Evolutionary conservation across 2,113 vertebrate genomes (phyloP), one percentile per base, ranked within the genome.

Genomic region (Thunnus maccoyii): DNA sequence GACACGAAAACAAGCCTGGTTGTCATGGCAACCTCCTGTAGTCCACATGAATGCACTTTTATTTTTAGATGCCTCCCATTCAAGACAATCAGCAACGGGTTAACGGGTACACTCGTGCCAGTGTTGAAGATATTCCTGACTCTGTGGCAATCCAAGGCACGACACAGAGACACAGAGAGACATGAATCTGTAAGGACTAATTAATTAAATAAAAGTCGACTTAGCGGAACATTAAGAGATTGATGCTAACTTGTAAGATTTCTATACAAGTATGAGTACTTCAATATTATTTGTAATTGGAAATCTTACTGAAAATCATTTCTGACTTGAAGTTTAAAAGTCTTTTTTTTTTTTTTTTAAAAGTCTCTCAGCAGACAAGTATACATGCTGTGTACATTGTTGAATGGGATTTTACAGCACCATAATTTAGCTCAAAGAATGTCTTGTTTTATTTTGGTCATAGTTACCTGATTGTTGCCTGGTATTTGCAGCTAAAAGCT

Each of bases 1-100:
- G 78, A 87, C 93, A 94, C 67, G 79, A 94, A 93, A 94, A 95
- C 94, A 94, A 93, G 88, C 85, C 80, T 8, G 76, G 93, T 95
- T 91, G 90, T 88, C 90, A 91, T 93, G 89, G 93, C 89, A 94
- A 95, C 94, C 78, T 68, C 67, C 82, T 89, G 86, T 90, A 91
- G 89, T 89, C 89, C 84, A 89, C 87, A 89, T 72, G 88, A 89
- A 82, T 80, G 77, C 63, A 47, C 41, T 47, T 93, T 93, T 95
- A 95, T 94, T 96, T 95, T 94, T 95, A 94, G 92, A 85, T 57
- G 75, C 88, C 54, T 82, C 85, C 74, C 82, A 88, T 91, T 92
- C 78, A 83, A 84, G 85, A 88, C 75, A 81, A 90, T 87, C 85
- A 84, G 41, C 60, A 83, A 83, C 36, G 88, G 82, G 91, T 94